Evolutionary conservation across 2,113 vertebrate species (phyloP).

Genomic region (Hymenochirus boettgeri): DNA sequence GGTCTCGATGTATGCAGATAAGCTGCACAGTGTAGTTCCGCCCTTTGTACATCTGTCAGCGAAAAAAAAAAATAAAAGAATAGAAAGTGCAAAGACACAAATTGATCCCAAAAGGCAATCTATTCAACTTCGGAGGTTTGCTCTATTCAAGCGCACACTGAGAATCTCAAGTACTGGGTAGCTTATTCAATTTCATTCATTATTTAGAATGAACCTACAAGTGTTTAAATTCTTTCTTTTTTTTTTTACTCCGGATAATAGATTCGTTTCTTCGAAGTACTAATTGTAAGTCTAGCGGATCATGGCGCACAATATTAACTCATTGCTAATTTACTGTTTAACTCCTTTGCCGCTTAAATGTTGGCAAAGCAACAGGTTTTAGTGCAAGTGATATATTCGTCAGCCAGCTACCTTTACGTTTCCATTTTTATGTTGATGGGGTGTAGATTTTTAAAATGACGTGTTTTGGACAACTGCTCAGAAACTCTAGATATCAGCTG

Average conservation of each 20-base stretch:
- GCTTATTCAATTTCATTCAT: slow-evolving; percentile 99
- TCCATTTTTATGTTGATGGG: too few relatives aligned
- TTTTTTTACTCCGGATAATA: slow-evolving; percentile 83
- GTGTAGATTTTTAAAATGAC: too few relatives aligned
- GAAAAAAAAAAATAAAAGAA: slow-evolving; percentile 90
- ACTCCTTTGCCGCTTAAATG: slow-evolving; percentile 2
- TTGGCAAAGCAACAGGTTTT: slow-evolving; percentile 17
- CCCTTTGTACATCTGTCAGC: slow-evolving; percentile 99
- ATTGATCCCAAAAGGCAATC: slow-evolving; percentile 99
- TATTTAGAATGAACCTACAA: slow-evolving; percentile 96
- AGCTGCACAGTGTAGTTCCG: slow-evolving; percentile 97
- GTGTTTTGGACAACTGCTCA: too few relatives aligned
- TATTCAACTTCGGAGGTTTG: slow-evolving; percentile 97
- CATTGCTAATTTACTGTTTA: slow-evolving; percentile 58
- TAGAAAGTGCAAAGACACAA: slow-evolving; percentile 99
- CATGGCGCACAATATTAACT: slow-evolving; percentile 78
- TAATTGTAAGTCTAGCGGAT: slow-evolving; percentile 84
- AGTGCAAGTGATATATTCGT: too few relatives aligned
- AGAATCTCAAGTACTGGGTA: slow-evolving; percentile 98
- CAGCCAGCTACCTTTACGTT: too few relatives aligned
- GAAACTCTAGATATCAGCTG: too few relatives aligned
- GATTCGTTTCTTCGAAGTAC: slow-evolving; percentile 68
- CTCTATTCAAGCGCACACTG: slow-evolving; percentile 97
- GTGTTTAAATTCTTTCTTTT: slow-evolving; percentile 98
- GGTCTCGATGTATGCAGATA: slow-evolving; percentile 92